A percentile compares a stretch with the other conserved stretches of the same genome.
phyloP scores from a whole-genome alignment of 2,113 vertebrate species.

The Rhipidura dahli region DNA sequence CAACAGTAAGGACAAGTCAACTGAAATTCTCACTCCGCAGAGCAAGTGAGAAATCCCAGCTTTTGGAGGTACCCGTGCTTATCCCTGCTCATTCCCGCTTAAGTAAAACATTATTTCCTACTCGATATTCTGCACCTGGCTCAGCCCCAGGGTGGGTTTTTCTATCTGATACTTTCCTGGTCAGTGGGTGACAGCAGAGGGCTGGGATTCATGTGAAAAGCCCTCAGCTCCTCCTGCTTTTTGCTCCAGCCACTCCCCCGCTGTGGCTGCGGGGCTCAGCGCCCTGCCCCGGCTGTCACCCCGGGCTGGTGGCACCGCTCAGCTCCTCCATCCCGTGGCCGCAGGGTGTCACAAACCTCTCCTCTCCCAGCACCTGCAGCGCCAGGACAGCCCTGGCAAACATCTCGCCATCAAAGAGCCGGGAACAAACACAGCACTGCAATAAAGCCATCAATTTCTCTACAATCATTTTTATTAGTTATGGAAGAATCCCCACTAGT shows the following conservation, averaged over 20 bases:
- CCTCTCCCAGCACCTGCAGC: fast-evolving
- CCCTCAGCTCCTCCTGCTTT: background rate
- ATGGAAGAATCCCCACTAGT: constrained; percentile 84
- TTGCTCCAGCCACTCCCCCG: background rate
- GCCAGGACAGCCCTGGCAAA: background rate
- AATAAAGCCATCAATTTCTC: constrained; percentile 69
- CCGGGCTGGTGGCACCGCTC: fast-evolving
- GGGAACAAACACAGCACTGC: background rate
- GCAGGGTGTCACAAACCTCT: background rate
- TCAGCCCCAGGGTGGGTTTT: background rate
- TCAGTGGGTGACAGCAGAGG: background rate
- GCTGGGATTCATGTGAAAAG: background rate
- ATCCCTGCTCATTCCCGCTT: background rate
- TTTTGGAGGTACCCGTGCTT: background rate
- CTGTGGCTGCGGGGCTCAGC: fast-evolving
- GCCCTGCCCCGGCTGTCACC: background rate
- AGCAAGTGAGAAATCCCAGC: background rate
- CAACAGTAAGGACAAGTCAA: background rate
- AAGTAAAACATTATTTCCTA: background rate
- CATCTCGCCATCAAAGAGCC: no score
- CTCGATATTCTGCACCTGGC: background rate
- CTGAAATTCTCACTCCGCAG: background rate
- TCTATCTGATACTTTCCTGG: fast-evolving
- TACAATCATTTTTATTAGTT: constrained; percentile 88
- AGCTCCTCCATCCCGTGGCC: background rate